Base-by-base conservation (phyloP, 1,140 invertebrate species). In the Macrotrachela quadricornifera region DNA sequence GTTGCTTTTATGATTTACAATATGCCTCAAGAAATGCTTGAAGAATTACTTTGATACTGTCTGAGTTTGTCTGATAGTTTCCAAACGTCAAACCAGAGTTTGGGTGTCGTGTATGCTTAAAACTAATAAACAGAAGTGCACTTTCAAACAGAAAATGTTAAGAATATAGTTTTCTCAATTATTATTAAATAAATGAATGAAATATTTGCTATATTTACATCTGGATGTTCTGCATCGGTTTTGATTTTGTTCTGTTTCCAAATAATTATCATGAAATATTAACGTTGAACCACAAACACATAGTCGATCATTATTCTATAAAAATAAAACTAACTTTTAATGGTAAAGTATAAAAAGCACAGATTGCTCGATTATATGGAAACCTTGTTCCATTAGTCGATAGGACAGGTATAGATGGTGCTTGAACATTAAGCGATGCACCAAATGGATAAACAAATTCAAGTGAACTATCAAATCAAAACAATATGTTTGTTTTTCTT, bases 381-480 rank as follows among this genome's bases (percentile, higher is more conserved):
- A 88, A 90, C 18, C 85, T 83, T 4, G 88, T 80, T 52, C 80
- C 81, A 45, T 91, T 90, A 57, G 82, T 88, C 9, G 87, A 91
- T 40, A 97, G 69, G 8, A 88, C 76, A 46, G 88, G 79, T 17
- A 80, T 75, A 0, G 87, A 81, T 9, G 90, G 86, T 63, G 82
- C 81, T 49, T 80, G 84, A 0, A 96, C 85, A 64, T 85, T 94
- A 44, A 97, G 66, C 0, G 90, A 94, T 38, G 86, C 85, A 18
- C 92, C 92, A 71, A 81, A 91, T 0, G 92, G 88, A 71, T 94
- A 97, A 11, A 97, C 74, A 70, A 92, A 86, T 55, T 78, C 79
- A 10, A 86, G 72, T 15, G 77, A 75, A 57, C 81, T 83, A 61
- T 50, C 75, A 71, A 40, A 30, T 18, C 10, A 10, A n/a, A n/a